Conservation (phyloP, 2,113 vertebrate species). For the Crotalus horridus region DNA sequence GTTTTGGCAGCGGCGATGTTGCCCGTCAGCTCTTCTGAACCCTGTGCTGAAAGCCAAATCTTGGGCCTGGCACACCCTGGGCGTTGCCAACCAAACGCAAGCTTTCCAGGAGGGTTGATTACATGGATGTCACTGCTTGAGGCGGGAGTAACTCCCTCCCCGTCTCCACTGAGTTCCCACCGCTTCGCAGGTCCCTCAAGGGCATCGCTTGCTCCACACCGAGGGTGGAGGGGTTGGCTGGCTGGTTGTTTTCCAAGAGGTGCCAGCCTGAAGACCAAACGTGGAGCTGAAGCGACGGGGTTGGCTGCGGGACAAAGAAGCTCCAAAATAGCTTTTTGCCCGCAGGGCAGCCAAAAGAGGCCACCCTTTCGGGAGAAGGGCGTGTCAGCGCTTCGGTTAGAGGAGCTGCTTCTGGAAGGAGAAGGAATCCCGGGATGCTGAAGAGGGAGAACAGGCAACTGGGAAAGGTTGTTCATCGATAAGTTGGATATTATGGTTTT, state of each 20-base stretch:
- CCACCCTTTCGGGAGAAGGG: slow-evolving; percentile 19
- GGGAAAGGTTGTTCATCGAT: neutral
- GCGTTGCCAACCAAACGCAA: neutral
- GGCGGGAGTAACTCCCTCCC: neutral
- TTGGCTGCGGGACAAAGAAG: slow-evolving; percentile 27
- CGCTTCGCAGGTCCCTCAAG: neutral
- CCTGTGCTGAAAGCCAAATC: neutral
- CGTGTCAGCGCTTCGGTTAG: neutral
- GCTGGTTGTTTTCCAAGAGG: slow-evolving; percentile 18
- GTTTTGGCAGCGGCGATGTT: neutral
- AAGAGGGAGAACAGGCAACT: slow-evolving; percentile 15
- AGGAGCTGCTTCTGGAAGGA: slow-evolving; percentile 30
- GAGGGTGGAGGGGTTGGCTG: neutral
- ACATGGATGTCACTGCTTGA: neutral
- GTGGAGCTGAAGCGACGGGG: slow-evolving; percentile 9
- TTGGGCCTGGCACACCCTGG: neutral
- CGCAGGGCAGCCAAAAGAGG: slow-evolving; percentile 16
- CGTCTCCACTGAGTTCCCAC: neutral
- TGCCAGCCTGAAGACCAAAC: neutral
- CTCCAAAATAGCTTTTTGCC: neutral
- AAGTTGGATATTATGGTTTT: neutral
- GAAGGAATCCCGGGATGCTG: slow-evolving; percentile 18
- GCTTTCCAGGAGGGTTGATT: neutral
- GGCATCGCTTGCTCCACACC: neutral
- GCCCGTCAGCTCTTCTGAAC: neutral